Base-by-base conservation (phyloP, 1,140 invertebrate species). In the Ceratosolen solmsi region DNA sequence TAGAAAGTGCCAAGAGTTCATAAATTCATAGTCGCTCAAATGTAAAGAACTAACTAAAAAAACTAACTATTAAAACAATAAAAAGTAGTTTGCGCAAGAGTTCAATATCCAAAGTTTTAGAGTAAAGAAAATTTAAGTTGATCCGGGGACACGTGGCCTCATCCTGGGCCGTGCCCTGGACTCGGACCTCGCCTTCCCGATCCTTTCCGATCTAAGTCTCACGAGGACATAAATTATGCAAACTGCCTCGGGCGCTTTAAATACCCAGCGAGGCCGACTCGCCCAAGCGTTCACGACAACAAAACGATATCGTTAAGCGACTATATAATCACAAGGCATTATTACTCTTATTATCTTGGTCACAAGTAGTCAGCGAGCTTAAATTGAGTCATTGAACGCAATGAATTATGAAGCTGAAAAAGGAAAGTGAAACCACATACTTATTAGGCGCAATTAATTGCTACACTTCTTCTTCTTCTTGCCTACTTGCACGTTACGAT, bases 291-390 rank as follows among this genome's bases (percentile, higher is more conserved):
- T 22, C 70, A 79, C 80, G 80, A 82, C 76, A 85, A 86, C 82
- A 84, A 86, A 87, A 83, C 85, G 86, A 85, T 87, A 86, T 70
- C 79, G 74, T 80, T 41, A 80, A 79, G 68, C 63, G 30, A 68
- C 72, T 79, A 84, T 86, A 84, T 87, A 86, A 87, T 87, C 85
- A 86, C 58, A 68, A 60, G 38, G 79, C 83, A 86, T 87, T n/a
- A n/a, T n/a, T 87, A 87, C 84, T 87, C 86, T 87, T 86, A 88
- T 86, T 87, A 87, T 88, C 86, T 87, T 56, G 51, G 46, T 36
- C 71, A 20, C 22, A 27, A 56, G 36, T n/a, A 60, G 54, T 49
- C 82, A 63, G 76, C 85, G 72, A 74, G 80, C 15, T 72, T 63
- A 82, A 84, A 88, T 88, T 87, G 87, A 87, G 86, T 83, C 83